Conservation (phyloP, 2,888 invertebrate genomes). For the Liodrosophila aerea region DNA sequence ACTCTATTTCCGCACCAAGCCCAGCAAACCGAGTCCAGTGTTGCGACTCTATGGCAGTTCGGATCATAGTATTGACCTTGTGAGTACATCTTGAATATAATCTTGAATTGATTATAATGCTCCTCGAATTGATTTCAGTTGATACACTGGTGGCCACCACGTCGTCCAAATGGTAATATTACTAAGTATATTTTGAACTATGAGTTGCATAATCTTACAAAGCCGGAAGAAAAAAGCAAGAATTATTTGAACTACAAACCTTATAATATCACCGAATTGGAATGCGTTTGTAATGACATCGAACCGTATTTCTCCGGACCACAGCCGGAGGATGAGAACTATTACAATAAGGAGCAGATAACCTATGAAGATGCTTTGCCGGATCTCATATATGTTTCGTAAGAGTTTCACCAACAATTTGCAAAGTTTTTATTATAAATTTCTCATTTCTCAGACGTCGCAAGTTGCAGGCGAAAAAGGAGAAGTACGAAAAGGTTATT, state of each 20-base stretch:
- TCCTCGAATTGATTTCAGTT: too few species aligned
- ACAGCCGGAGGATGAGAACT: conserved; percentile 71
- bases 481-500: conserved; percentile 47
- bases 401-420: conserved; percentile 24
- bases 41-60: conserved; percentile 70
- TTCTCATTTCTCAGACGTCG: conserved; percentile 30
- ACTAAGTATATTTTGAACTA: conserved; percentile 67
- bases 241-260: conserved; percentile 37
- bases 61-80: conserved; percentile 71
- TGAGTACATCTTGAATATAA: conserved; percentile 42
- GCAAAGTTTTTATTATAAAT: background rate
- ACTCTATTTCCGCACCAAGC: conserved; percentile 89
- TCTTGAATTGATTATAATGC: background rate
- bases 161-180: conserved; percentile 71
- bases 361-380: conserved; percentile 67
- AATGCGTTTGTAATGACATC: conserved; percentile 56
- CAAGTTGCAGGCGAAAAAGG: conserved; percentile 19
- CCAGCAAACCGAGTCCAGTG: conserved; percentile 81
- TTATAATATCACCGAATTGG: conserved; percentile 17
- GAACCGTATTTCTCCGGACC: conserved; percentile 63
- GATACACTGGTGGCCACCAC: conserved; percentile 81
- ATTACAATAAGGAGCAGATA: conserved; percentile 67
- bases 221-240: conserved; percentile 16
- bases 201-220: conserved; percentile 45
- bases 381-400: conserved; percentile 78